Evolutionary conservation across 2,113 vertebrate genomes (phyloP).

Genomic region (Hypomesus transpacificus): DNA sequence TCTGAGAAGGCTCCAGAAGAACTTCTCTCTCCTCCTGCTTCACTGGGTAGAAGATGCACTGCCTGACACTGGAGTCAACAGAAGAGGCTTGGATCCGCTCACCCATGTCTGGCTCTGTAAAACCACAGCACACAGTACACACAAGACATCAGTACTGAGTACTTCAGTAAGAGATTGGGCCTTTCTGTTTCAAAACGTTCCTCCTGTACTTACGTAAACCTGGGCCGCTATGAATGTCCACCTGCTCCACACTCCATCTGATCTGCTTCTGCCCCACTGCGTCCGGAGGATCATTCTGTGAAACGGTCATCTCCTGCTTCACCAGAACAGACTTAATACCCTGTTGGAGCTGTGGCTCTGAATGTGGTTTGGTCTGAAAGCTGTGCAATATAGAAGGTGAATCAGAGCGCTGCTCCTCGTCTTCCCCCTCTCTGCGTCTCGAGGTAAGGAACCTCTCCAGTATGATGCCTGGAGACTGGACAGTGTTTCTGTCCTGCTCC

Average conservation of each 20-base stretch:
- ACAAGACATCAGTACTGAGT: not conserved
- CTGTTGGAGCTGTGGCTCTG: constrained; percentile 30
- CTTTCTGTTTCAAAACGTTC: not conserved
- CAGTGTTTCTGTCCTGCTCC: constrained; percentile 25
- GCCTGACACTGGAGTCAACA: constrained; percentile 54
- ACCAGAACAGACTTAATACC: constrained; percentile 63
- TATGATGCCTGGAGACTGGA: constrained; percentile 59
- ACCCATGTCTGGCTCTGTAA: constrained; percentile 39
- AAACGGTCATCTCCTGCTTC: constrained; percentile 62
- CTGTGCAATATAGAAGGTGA: not conserved
- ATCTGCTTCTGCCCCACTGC: constrained; percentile 40
- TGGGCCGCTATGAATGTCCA: constrained; percentile 26
- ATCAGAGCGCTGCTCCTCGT: constrained; percentile 48
- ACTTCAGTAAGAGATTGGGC: too few species aligned
- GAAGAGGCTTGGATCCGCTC: constrained; percentile 27
- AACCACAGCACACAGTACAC: not conserved
- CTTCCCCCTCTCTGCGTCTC: constrained; percentile 21
- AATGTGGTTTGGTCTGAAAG: constrained; percentile 15
- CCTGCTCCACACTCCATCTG: constrained; percentile 51
- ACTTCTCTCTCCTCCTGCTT: constrained; percentile 72
- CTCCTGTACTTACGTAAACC: constrained; percentile 48
- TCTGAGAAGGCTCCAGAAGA: constrained; percentile 48
- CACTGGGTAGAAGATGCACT: constrained; percentile 75
- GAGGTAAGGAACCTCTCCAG: constrained; percentile 62
- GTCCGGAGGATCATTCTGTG: constrained; percentile 37